Conservation (phyloP, 2,113 vertebrate genomes). For the Pycnonotus jocosus region DNA sequence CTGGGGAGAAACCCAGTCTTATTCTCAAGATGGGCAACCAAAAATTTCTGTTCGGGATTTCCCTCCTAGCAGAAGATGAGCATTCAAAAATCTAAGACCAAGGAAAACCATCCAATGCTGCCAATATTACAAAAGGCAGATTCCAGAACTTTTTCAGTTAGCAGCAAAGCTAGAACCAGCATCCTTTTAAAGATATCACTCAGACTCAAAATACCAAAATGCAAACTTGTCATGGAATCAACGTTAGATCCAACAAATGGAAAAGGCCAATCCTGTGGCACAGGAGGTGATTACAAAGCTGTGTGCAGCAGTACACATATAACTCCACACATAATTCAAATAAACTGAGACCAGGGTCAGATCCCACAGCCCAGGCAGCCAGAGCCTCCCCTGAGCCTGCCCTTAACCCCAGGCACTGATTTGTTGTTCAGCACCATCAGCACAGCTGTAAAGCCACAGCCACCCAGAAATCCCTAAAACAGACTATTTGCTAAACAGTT, state of each 20-base stretch:
- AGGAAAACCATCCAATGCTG: not conserved
- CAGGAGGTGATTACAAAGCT: rapidly evolving
- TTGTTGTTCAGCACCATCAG: not conserved
- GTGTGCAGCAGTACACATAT: rapidly evolving
- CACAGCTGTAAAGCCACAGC: not conserved
- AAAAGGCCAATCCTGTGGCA: not conserved
- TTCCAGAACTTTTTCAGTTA: not conserved
- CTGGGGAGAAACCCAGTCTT: not conserved
- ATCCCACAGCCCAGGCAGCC: not conserved
- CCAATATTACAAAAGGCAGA: not conserved
- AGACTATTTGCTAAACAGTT: not conserved
- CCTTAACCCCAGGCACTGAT: not conserved
- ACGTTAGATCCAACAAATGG: not conserved
- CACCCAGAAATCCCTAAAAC: not conserved
- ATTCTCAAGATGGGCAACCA: not conserved
- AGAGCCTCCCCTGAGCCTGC: not conserved
- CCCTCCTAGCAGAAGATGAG: not conserved
- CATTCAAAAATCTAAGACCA: not conserved
- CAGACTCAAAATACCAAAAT: not conserved
- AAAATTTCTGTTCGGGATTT: not conserved
- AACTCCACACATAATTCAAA: not conserved
- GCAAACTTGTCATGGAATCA: not conserved
- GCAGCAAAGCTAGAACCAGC: rapidly evolving
- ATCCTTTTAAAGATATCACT: not conserved
- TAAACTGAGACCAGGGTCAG: not conserved